These are phyloP conservation scores for Petroica traversi DNA, from an alignment of 2,113 vertebrate species.

Conservation along the genomic window DNA sequence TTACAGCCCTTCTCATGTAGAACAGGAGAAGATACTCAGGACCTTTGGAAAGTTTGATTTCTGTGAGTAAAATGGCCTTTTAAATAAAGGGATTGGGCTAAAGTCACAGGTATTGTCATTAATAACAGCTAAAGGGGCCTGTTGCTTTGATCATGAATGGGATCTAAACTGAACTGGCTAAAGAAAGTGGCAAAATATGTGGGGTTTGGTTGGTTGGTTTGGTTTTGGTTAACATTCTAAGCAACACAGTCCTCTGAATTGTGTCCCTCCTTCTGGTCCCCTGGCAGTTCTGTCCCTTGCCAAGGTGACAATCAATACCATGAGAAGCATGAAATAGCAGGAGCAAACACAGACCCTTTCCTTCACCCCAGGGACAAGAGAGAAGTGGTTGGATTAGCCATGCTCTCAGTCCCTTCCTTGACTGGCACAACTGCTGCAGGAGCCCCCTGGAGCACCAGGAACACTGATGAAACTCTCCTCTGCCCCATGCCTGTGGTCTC, in stretches of 20 bases:
- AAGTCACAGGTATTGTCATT: not conserved
- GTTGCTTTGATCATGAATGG: not conserved
- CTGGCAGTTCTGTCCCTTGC: not conserved
- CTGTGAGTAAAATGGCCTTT: not conserved
- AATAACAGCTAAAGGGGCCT: not conserved
- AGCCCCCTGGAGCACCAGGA: rapidly evolving
- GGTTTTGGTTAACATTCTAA: not conserved
- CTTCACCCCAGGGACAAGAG: not conserved
- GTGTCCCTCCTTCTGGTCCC: not conserved
- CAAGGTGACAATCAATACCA: not conserved
- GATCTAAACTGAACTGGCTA: not conserved
- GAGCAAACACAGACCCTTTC: not conserved
- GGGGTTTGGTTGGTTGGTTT: not conserved
- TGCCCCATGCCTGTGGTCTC: not conserved
- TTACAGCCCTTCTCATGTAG: not conserved
- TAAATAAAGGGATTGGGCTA: not conserved
- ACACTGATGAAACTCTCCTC: not conserved
- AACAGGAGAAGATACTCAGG: not conserved
- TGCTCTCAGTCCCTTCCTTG: not conserved
- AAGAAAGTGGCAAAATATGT: not conserved
- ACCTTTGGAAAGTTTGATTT: not conserved
- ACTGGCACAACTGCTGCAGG: not conserved
- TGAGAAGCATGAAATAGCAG: not conserved
- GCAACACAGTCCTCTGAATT: not conserved
- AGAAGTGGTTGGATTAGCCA: not conserved